phyloP scores from a whole-genome alignment of 2,797 vertebrate species.

The Siniperca undulata region DNA sequence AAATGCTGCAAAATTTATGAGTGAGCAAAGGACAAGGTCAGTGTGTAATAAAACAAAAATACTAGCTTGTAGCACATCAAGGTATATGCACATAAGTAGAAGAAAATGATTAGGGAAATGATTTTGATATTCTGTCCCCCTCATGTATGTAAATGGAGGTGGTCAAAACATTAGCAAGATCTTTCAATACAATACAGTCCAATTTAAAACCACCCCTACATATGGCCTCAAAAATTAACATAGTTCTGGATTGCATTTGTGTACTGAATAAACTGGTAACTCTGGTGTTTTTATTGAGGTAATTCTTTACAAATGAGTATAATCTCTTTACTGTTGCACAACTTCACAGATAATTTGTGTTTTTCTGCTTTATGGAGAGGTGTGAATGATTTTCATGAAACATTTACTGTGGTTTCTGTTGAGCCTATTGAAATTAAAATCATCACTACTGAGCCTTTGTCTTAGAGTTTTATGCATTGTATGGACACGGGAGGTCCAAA shows the following conservation, averaged over 20 bases:
- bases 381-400: background rate
- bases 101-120: background rate
- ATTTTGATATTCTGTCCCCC: background rate
- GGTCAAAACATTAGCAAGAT: background rate
- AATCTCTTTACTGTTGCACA: background rate
- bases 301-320: background rate
- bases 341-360: background rate
- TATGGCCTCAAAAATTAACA: background rate
- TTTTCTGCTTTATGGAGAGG: background rate
- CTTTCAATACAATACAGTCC: background rate
- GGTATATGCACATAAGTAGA: background rate
- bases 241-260: background rate
- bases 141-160: too few relatives aligned
- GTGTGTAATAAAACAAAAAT: background rate
- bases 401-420: constrained; percentile 16
- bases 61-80: background rate
- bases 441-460: background rate
- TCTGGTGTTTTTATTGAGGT: too few relatives aligned
- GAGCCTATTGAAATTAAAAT: constrained; percentile 4
- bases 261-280: too few relatives aligned
- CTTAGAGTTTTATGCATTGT: background rate
- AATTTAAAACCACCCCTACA: background rate
- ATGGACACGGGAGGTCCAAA: background rate
- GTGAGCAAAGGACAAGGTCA: background rate
- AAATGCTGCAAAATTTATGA: background rate